Evolutionary conservation across 2,888 invertebrate species (phyloP).

Genomic region (Drosophila birchii): DNA sequence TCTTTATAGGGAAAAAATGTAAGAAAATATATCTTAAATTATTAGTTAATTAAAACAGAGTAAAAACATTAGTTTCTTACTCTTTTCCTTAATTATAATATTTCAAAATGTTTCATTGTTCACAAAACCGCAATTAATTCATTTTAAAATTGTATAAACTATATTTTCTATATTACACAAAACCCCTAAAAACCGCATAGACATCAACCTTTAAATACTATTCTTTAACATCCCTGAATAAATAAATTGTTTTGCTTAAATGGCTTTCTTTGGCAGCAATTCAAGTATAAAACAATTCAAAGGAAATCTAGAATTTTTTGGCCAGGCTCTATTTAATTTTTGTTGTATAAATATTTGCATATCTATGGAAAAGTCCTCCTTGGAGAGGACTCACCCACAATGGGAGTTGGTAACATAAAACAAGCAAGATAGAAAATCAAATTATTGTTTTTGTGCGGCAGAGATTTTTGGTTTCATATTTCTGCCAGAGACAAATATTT

Average conservation of each 20-base stretch:
- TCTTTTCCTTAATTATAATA: neutral
- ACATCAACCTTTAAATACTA: slow-evolving; percentile 6
- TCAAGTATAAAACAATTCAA: slow-evolving; percentile 1
- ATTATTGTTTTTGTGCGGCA: slow-evolving; percentile 44
- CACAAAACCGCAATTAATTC: too few relatives aligned
- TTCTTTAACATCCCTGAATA: neutral
- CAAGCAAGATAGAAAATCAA: slow-evolving; percentile 38
- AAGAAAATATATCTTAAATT: neutral
- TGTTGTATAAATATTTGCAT: slow-evolving; percentile 37
- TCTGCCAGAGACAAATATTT: slow-evolving; percentile 43
- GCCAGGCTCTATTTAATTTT: slow-evolving; percentile 10
- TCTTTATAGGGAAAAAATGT: too few relatives aligned
- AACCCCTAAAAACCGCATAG: neutral
- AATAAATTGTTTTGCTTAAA: slow-evolving; percentile 8
- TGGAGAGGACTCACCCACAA: neutral
- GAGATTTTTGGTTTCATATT: slow-evolving; percentile 45
- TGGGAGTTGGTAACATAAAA: slow-evolving; percentile 1
- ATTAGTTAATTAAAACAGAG: neutral
- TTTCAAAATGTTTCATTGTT: neutral
- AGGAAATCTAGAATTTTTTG: neutral
- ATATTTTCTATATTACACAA: neutral
- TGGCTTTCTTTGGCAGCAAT: slow-evolving; percentile 2
- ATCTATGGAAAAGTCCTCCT: slow-evolving; percentile 2
- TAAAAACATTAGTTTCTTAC: too few relatives aligned
- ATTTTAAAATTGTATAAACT: neutral